Evolutionary conservation across 2,888 invertebrate species (phyloP), one percentile per base, ranked within the genome.

Genomic region (Pyrrhosoma nymphula): DNA sequence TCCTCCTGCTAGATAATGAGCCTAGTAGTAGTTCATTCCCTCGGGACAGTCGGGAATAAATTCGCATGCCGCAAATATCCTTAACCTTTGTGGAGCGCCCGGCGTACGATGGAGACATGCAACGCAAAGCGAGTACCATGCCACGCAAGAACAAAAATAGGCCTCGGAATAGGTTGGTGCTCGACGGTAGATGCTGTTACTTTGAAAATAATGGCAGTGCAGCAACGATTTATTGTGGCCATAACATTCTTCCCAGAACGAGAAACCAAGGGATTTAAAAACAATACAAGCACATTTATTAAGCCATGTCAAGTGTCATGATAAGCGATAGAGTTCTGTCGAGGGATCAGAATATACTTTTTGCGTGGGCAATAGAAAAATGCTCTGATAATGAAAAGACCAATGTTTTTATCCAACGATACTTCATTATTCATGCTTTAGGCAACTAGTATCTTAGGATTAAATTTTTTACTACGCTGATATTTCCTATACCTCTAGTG

Each of bases 101-200:
- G 35, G 82, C 35, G 14, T 35, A 35, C 82, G 82, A 82, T 18
- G 82, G 82, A 82, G 82, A 82, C 82, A 82, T 82, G 82, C 82
- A 82, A 82, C 14, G 82, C 82, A 82, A 82, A 35, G 82, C 30
- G 35, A 35, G 82, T 82, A 35, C 1, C 82, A 30, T 16, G 82
- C 82, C 82, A 82, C 82, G 82, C 82, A 82, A 82, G 82, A 82
- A 82, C 82, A 82, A 35, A 82, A 82, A 82, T 82, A 82, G 82
- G 35, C 35, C 35, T 35, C 82, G 10, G 82, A 82, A 35, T 35
- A 82, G 14, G 0, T 18, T 35, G 14, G 82, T 12, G 6, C 69
- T n/a, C n/a, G n/a, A n/a, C 20, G 10, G n/a, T 69, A 12, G 69
- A n/a, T 69, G 69, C 69, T n/a, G 2, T 69, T 69, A 8, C n/a